Conservation (phyloP, 2,797 vertebrate genomes). For the Hippopotamyrus pictus region DNA sequence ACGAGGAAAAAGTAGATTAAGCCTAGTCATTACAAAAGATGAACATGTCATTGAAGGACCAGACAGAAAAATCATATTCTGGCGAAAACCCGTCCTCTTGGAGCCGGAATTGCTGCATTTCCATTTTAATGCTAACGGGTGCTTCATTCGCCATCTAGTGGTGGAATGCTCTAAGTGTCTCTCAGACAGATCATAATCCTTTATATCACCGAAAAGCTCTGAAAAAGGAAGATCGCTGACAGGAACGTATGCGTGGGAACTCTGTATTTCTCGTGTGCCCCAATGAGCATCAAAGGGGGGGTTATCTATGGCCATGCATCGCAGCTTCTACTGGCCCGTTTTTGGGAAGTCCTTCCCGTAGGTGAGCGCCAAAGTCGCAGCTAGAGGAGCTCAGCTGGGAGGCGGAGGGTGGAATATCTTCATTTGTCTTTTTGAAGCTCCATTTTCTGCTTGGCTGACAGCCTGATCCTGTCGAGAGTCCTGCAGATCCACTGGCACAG, state of each 20-base stretch:
- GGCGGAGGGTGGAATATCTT: constrained; percentile 55
- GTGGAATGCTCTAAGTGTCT: constrained; percentile 55
- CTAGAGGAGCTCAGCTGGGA: constrained; percentile 84
- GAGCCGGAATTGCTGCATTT: background rate
- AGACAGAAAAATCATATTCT: background rate
- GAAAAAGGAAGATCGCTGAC: background rate
- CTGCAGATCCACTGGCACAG: background rate
- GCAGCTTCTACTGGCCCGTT: background rate
- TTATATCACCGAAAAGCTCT: background rate
- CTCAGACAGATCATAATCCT: background rate
- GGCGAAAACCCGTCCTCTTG: background rate
- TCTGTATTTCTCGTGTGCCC: background rate
- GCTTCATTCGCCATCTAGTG: constrained; percentile 42
- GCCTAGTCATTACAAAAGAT: background rate
- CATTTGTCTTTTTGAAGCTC: background rate
- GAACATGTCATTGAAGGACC: background rate
- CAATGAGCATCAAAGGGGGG: background rate
- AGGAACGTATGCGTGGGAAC: background rate
- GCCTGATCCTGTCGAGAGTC: background rate
- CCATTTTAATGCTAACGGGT: background rate
- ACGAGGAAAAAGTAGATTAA: background rate
- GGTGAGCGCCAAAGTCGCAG: constrained; percentile 52
- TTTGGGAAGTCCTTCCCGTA: background rate
- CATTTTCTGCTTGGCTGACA: background rate
- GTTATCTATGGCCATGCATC: background rate